Base-by-base conservation (phyloP, 2,797 vertebrate species). In the Brachyrhaphis roseni region DNA sequence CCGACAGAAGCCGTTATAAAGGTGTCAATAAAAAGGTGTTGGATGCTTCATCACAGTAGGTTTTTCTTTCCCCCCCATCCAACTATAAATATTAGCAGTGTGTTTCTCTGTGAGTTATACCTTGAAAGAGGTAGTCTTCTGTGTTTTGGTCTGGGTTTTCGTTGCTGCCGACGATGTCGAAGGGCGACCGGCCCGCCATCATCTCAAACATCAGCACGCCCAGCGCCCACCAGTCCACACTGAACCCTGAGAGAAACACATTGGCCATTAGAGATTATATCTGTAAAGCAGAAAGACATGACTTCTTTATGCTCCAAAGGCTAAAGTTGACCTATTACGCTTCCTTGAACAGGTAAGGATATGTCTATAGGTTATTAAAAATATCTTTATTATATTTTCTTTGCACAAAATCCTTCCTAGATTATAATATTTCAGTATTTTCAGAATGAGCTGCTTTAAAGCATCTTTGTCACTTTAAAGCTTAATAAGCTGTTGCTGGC, bases 81-180 rank as follows among this genome's bases (percentile, higher is more conserved):
- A 0, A 31, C 72, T 78, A 71, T 15, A 34, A 73, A 72, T 34
- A 12, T 46, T n/a, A 5, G 36, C 39, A 7, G 43, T 41, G 49
- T 10, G 47, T 11, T 12, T 62, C 34, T 26, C 62, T n/a, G 18
- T 15, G 28, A 78, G 39, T 71, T 28, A 45, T 92, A 98, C 98
- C 98, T 97, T 99, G 98, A 93, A 99, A 99, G 87, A 99, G 98
- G 94, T 98, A 99, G 94, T 99, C 98, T 92, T 99, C 98, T 77
- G 98, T 99, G 95, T 99, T 99, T 95, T 99, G 98, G 92, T 99
- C 98, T 12, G 98, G 98, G 89, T 99, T 99, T 93, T 99, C 98
- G 0, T 98, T 97, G 91, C 98, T 99, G 41, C 98, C 98, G 0
- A 99, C 98, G 0, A 99, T 99, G 91, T 99, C 98, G 11, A 99